These are phyloP conservation scores for Andrena haemorrhoa DNA, from an alignment of 2,888 invertebrate genomes.

Conservation along the genomic window DNA sequence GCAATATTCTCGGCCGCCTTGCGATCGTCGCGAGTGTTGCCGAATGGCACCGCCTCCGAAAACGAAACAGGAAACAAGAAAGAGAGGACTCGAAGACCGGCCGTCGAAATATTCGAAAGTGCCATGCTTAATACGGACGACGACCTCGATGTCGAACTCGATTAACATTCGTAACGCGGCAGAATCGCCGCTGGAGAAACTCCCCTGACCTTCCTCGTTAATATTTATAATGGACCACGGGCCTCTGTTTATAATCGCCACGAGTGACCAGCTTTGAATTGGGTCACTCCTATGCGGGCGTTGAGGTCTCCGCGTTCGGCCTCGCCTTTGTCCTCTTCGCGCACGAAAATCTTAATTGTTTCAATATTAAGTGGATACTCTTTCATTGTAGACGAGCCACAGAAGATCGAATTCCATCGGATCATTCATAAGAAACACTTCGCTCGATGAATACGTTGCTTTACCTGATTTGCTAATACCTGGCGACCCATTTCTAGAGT, in stretches of 20 bases:
- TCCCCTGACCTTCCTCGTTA: constrained; percentile 67
- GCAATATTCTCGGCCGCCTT: neutral
- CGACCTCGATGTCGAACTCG: constrained; percentile 54
- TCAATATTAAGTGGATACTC: no score
- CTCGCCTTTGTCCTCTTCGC: neutral
- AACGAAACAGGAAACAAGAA: neutral
- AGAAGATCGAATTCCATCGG: no score
- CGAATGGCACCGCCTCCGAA: neutral
- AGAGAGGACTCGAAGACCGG: neutral
- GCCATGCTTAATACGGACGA: constrained; percentile 55
- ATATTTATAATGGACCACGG: constrained; percentile 64
- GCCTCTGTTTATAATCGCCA: constrained; percentile 57
- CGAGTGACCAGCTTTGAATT: constrained; percentile 40
- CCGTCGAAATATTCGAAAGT: constrained; percentile 64
- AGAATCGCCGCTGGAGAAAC: constrained; percentile 53
- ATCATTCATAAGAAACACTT: no score
- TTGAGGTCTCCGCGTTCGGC: constrained; percentile 24
- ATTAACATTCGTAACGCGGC: constrained; percentile 53
- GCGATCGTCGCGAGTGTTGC: neutral
- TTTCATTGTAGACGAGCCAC: no score
- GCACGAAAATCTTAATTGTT: no score
- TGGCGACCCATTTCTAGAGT: no score
- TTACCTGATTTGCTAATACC: no score
- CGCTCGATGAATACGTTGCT: no score
- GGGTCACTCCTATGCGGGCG: constrained; percentile 34